phyloP scores from a whole-genome alignment of 2,888 invertebrate species.

The Ichneumoninae sp. region DNA sequence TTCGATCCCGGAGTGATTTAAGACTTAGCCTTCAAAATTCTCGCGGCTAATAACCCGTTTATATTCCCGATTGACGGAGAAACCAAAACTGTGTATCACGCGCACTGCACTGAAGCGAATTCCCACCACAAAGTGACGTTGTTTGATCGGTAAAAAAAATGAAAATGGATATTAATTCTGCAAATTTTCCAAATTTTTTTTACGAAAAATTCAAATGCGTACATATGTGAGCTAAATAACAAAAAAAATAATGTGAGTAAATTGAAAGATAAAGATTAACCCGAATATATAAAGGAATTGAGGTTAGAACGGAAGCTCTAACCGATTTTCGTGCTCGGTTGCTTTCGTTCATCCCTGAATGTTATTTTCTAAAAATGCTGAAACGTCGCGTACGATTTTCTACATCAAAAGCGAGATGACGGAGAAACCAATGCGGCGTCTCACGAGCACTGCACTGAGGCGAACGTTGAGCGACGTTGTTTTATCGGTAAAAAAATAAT shows the following conservation, averaged over 20 bases:
- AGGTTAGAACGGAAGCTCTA: too few species aligned
- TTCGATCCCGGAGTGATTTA: not conserved
- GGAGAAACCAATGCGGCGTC: too few species aligned
- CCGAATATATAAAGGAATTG: too few species aligned
- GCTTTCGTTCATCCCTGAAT: not conserved
- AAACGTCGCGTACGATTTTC: constrained; percentile 4
- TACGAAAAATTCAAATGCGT: too few species aligned
- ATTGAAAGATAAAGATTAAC: not conserved
- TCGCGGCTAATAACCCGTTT: not conserved
- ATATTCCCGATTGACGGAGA: not conserved
- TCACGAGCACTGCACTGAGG: too few species aligned
- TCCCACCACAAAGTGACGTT: too few species aligned
- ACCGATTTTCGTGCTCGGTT: not conserved
- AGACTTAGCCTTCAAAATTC: not conserved
- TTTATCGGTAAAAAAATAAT: too few species aligned
- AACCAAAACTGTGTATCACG: not conserved
- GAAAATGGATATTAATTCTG: not conserved
- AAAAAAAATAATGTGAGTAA: not conserved
- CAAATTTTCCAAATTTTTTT: too few species aligned
- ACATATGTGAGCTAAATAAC: not conserved
- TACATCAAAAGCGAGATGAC: too few species aligned
- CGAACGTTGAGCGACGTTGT: too few species aligned
- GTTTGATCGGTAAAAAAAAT: not conserved
- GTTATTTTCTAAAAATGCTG: not conserved
- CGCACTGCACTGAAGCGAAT: too few species aligned